These are phyloP conservation scores for Chionomys nivalis DNA, from an alignment of 2,113 vertebrate species.

Conservation along the genomic window DNA sequence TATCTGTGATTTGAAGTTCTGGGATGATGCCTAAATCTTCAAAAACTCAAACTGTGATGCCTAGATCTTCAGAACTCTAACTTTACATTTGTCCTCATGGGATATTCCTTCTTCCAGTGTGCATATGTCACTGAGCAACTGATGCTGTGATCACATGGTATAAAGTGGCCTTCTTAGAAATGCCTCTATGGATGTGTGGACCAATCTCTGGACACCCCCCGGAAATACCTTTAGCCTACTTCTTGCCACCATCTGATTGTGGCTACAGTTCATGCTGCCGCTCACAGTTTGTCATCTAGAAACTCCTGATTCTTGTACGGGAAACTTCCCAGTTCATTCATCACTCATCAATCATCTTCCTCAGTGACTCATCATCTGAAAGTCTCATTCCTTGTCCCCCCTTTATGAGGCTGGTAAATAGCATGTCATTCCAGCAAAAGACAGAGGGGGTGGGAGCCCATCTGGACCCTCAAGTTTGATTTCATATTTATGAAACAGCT, in stretches of 20 bases:
- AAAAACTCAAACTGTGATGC: slow-evolving; percentile 3
- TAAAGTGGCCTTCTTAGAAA: background rate
- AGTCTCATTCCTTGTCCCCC: slow-evolving; percentile 63
- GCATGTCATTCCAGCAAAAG: slow-evolving; percentile 81
- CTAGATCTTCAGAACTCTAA: background rate
- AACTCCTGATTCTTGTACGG: slow-evolving; percentile 5
- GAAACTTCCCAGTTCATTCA: slow-evolving; percentile 76
- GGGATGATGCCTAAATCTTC: background rate
- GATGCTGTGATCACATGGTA: background rate
- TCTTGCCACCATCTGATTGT: background rate
- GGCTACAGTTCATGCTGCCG: accelerated
- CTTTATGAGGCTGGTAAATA: slow-evolving; percentile 80
- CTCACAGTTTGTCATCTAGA: background rate
- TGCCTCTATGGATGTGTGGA: background rate
- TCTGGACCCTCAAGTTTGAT: slow-evolving; percentile 87
- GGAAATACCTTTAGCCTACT: background rate
- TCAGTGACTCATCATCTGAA: slow-evolving; percentile 75
- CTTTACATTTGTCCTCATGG: background rate
- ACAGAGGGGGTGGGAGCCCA: slow-evolving; percentile 84
- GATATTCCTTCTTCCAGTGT: background rate
- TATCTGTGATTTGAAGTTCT: background rate
- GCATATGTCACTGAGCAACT: background rate
- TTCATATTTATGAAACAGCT: slow-evolving; percentile 90
- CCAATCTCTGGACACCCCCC: background rate
- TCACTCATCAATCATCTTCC: slow-evolving; percentile 68